Percentiles rank a stretch among this genome's conserved stretches.
These are phyloP conservation scores for Pholis gunnellus DNA, from an alignment of 2,113 vertebrate species.

Conservation along the genomic window DNA sequence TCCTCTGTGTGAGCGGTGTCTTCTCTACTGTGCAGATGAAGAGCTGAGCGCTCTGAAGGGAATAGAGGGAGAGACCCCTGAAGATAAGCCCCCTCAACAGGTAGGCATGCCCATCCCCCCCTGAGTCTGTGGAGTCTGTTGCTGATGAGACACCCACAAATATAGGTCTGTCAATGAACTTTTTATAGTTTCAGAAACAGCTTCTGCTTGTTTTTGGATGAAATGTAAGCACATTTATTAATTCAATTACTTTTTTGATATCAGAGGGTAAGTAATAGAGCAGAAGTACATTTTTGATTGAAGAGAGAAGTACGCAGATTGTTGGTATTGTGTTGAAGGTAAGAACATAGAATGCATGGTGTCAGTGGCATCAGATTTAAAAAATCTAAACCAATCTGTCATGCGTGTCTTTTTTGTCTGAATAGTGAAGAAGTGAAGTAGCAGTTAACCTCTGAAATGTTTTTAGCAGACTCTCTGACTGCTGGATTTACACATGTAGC, in stretches of 20 bases:
- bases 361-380: too few relatives aligned
- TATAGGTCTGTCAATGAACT: not conserved
- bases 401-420: too few relatives aligned
- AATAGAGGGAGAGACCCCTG: conserved; percentile 88
- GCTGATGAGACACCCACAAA: not conserved
- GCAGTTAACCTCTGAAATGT: not conserved
- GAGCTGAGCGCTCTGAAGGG: conserved; percentile 89
- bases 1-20: not conserved
- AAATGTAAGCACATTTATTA: not conserved
- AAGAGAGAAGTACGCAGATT: not conserved
- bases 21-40: conserved; percentile 80
- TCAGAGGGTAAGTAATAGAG: not conserved
- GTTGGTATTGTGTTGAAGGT: not conserved
- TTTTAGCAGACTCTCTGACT: not conserved
- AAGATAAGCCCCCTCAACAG: conserved; percentile 86
- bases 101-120: conserved; percentile 71
- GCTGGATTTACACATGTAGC: not conserved
- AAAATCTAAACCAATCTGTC: too few relatives aligned
- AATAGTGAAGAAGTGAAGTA: not conserved
- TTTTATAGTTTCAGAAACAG: not conserved
- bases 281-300: not conserved
- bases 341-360: not conserved
- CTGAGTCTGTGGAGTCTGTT: not conserved
- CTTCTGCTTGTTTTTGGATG: not conserved
- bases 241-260: too few relatives aligned